Conservation (phyloP, 1,140 invertebrate species). For the Delia radicum region DNA sequence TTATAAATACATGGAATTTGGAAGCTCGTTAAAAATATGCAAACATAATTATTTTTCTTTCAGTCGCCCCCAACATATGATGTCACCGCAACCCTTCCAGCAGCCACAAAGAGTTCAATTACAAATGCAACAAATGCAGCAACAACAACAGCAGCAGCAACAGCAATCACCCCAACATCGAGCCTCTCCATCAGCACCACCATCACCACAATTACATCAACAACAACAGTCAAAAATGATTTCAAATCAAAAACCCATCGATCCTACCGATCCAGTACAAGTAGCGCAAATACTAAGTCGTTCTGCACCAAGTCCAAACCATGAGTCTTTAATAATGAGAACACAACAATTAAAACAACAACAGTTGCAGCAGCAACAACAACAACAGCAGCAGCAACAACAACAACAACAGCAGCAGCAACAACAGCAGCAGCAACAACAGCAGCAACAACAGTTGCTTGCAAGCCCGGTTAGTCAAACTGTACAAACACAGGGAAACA, state of each 20-base stretch:
- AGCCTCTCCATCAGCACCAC: slow-evolving; percentile 38
- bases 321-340: slow-evolving; percentile 50
- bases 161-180: slow-evolving; percentile 47
- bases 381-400: slow-evolving; percentile 31
- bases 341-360: slow-evolving; percentile 52
- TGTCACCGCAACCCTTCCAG: slow-evolving; percentile 39
- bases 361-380: slow-evolving; percentile 40
- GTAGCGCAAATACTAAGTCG: slow-evolving; percentile 51
- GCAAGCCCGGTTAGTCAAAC: slow-evolving; percentile 32
- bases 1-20: too few species aligned
- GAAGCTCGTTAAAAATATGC: too few species aligned
- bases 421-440: slow-evolving; percentile 31
- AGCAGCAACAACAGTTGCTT: slow-evolving; percentile 26
- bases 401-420: slow-evolving; percentile 34
- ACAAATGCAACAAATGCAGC: slow-evolving; percentile 30
- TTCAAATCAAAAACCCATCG: slow-evolving; percentile 35
- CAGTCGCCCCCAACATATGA: slow-evolving; percentile 34
- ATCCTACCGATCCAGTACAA: slow-evolving; percentile 52
- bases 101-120: slow-evolving; percentile 33
- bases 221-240: slow-evolving; percentile 26
- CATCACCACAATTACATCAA: slow-evolving; percentile 41
- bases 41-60: too few species aligned
- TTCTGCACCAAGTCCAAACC: slow-evolving; percentile 46
- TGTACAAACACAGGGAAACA: slow-evolving; percentile 15
- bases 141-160: slow-evolving; percentile 41